phyloP scores from a whole-genome alignment of 2,113 vertebrate species.

The Neomonachus schauinslandi region DNA sequence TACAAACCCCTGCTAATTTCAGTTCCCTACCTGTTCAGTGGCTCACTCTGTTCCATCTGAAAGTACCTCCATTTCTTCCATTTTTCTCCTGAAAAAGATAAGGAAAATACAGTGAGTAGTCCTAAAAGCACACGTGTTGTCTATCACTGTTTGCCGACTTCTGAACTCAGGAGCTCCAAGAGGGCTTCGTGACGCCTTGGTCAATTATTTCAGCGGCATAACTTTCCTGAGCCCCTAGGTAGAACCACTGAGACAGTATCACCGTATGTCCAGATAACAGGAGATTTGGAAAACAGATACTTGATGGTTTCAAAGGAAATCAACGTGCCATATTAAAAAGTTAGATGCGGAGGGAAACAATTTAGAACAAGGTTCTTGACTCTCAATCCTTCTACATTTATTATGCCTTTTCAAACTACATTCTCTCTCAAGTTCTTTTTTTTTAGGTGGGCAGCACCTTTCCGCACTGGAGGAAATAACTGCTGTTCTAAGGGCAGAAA shows the following conservation, averaged over 20 bases:
- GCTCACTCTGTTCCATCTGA: background rate
- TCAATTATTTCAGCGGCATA: background rate
- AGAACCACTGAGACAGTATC: background rate
- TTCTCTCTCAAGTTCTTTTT: background rate
- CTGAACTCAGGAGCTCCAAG: background rate
- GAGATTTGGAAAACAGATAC: background rate
- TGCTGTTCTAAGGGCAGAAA: background rate
- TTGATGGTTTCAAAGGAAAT: conserved; percentile 3
- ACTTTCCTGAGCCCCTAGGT: background rate
- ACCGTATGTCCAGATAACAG: background rate
- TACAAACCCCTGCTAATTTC: background rate
- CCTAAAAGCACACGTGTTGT: conserved; percentile 8
- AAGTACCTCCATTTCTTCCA: background rate
- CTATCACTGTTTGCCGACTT: background rate
- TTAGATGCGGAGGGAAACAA: background rate
- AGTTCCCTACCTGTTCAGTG: conserved; percentile 73
- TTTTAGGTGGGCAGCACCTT: background rate
- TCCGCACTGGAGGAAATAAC: background rate
- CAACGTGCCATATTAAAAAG: background rate
- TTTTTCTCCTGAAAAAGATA: conserved; percentile 73
- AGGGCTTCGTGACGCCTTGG: background rate
- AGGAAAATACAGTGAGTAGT: conserved; percentile 29
- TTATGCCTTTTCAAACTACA: background rate
- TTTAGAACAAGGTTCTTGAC: background rate
- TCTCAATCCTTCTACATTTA: background rate